These are phyloP conservation scores for Tachyglossus aculeatus DNA, from an alignment of 2,797 vertebrate species.

Conservation along the genomic window DNA sequence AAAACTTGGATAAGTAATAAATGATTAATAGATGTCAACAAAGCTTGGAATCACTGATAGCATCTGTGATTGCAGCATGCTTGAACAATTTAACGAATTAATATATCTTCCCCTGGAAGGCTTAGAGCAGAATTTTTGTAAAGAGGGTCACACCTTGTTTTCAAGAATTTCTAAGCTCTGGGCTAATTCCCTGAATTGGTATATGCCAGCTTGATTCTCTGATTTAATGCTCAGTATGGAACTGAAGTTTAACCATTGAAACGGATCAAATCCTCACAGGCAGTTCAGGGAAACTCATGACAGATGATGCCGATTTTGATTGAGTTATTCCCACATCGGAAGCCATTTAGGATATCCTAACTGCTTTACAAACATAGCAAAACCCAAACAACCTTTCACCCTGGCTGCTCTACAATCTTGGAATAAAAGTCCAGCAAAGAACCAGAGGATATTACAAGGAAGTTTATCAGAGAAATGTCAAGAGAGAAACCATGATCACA, in stretches of 20 bases:
- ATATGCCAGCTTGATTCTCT: not conserved
- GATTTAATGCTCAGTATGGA: constrained; percentile 28
- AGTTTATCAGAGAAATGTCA: constrained; percentile 63
- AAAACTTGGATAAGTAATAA: constrained; percentile 44
- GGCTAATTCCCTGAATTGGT: constrained; percentile 37
- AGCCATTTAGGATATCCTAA: constrained; percentile 57
- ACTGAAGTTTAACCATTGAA: constrained; percentile 28
- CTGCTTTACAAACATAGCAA: constrained; percentile 49
- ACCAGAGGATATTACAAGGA: constrained; percentile 53
- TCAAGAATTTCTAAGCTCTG: constrained; percentile 17
- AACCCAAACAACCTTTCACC: constrained; percentile 30
- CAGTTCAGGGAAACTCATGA: constrained; percentile 30
- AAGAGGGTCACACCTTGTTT: constrained; percentile 30
- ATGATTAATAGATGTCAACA: constrained; percentile 51
- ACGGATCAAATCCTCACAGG: constrained; percentile 24
- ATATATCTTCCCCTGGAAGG: constrained; percentile 28
- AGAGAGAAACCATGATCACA: constrained; percentile 35
- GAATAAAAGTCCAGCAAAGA: constrained; percentile 43
- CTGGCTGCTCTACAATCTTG: constrained; percentile 48
- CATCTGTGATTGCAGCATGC: constrained; percentile 47
- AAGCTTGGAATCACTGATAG: constrained; percentile 38
- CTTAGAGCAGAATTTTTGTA: constrained; percentile 48
- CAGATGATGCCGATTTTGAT: constrained; percentile 56
- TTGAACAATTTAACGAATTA: constrained; percentile 47
- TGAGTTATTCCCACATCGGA: constrained; percentile 52